These are phyloP conservation scores for Asteroscopus sphinx DNA, from an alignment of 2,888 invertebrate species.

Conservation along the genomic window DNA sequence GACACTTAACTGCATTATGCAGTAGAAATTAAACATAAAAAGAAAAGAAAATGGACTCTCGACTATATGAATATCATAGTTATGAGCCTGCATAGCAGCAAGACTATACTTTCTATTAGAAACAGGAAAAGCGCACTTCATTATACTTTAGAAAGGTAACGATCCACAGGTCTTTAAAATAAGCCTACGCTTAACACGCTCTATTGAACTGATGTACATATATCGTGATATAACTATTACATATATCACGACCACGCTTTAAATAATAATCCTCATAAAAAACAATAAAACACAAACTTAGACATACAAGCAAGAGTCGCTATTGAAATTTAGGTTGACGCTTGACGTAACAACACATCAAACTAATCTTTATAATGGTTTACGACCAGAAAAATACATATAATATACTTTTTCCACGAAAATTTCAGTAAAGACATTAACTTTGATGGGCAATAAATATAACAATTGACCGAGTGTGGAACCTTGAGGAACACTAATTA, in stretches of 20 bases:
- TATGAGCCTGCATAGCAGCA: slow-evolving; percentile 22
- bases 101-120: slow-evolving; percentile 33
- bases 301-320: not conserved
- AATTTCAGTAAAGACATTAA: slow-evolving; percentile 30
- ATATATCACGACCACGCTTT: not conserved
- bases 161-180: slow-evolving; percentile 9
- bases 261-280: not conserved
- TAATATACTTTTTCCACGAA: slow-evolving; percentile 8
- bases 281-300: not conserved
- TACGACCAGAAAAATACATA: not conserved
- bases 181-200: not conserved
- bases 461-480: slow-evolving; percentile 53
- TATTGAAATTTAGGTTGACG: not conserved
- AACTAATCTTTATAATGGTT: not conserved
- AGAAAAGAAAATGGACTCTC: slow-evolving; percentile 15
- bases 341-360: not conserved
- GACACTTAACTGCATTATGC: not conserved
- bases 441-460: slow-evolving; percentile 42
- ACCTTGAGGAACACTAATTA: slow-evolving; percentile 58
- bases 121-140: slow-evolving; percentile 31
- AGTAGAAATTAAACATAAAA: not conserved
- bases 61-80: slow-evolving; percentile 31
- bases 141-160: slow-evolving; percentile 38
- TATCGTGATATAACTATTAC: slow-evolving; percentile 13
- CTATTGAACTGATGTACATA: not conserved